phyloP scores from a whole-genome alignment of 1,140 invertebrate genomes.

The fruit fly (Drosophila melanogaster) region Release_6_plus_ISO1_MT NT_037436.4:6747001-6747500 shows the following conservation, averaged over 20 bases:
- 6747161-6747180: background rate
- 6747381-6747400: constrained; percentile 4
- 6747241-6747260: constrained; percentile 11
- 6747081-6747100: background rate
- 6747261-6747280: constrained; percentile 37
- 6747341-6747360: constrained; percentile 17
- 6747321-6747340: background rate
- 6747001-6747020: background rate
- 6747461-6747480: background rate
- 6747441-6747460: background rate
- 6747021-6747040: constrained; percentile 4
- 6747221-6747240: constrained; percentile 41
- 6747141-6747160: too few relatives aligned
- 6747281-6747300: constrained; percentile 1
- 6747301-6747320: background rate
- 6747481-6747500: background rate
- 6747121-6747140: too few relatives aligned
- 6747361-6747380: constrained; percentile 9
- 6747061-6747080: background rate
- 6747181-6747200: background rate
- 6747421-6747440: background rate
- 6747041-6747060: constrained; percentile 21
- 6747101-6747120: constrained; percentile 31
- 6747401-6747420: background rate
- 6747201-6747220: constrained; percentile 20